Percentiles rank a stretch among this genome's conserved stretches.
Conservation (phyloP, 1,140 invertebrate species). For the Nephila pilipes region DNA sequence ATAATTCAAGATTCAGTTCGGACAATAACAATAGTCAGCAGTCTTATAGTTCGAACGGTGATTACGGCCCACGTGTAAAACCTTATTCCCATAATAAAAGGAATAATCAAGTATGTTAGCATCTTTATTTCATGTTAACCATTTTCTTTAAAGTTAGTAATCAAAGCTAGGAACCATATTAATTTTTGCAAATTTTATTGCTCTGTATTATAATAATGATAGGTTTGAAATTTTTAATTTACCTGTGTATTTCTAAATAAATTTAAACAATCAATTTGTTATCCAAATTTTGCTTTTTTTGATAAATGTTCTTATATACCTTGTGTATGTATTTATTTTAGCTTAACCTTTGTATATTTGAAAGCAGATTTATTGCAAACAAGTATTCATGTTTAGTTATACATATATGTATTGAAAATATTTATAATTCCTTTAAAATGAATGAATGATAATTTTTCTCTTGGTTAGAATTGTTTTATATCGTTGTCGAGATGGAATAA, state of each 20-base stretch:
- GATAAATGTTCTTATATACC: neutral
- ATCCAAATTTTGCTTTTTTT: neutral
- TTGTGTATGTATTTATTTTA: neutral
- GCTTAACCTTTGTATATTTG: too few relatives aligned
- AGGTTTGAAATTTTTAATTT: neutral
- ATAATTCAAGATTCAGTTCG: neutral
- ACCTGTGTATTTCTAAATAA: neutral
- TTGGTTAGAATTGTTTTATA: too few relatives aligned
- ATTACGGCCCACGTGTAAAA: neutral
- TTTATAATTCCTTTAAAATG: too few relatives aligned
- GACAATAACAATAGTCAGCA: neutral
- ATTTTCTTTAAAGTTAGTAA: neutral
- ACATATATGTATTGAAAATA: too few relatives aligned
- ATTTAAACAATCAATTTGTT: neutral
- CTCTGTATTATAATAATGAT: neutral
- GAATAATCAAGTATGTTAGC: constrained; percentile 16
- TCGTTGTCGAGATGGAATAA: too few relatives aligned
- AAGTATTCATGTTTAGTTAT: too few relatives aligned
- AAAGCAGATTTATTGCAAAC: too few relatives aligned
- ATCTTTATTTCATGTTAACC: neutral
- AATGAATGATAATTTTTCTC: too few relatives aligned
- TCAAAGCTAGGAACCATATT: neutral
- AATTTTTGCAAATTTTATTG: neutral
- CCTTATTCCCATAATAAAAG: neutral
- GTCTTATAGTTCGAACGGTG: neutral